Evolutionary conservation across 2,797 vertebrate species (phyloP).

Genomic region (Sylvia borin): DNA sequence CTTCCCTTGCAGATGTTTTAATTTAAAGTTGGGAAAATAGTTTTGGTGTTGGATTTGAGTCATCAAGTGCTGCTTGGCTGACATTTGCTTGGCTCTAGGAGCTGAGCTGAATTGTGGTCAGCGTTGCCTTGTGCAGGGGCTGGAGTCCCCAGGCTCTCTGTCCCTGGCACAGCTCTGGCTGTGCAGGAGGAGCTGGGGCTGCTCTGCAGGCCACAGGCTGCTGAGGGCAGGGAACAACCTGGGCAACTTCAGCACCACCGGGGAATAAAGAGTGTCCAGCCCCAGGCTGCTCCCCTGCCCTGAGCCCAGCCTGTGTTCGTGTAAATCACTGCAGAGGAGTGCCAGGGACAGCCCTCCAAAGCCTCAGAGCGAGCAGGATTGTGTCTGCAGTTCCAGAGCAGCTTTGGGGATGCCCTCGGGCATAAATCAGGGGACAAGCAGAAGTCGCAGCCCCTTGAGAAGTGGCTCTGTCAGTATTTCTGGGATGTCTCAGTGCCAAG

Average conservation of each 20-base stretch:
- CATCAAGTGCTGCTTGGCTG: conserved; percentile 54
- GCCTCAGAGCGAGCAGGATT: not conserved
- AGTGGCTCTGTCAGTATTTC: not conserved
- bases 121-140: not conserved
- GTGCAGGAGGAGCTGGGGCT: not conserved
- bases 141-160: not conserved
- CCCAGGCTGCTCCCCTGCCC: not conserved
- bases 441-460: not conserved
- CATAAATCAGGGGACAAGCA: no score
- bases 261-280: not conserved
- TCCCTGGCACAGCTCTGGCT: no score
- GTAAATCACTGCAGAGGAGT: not conserved
- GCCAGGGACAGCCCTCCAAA: not conserved
- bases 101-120: conserved; percentile 46
- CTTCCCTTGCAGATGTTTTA: conserved; percentile 71
- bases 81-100: conserved; percentile 48
- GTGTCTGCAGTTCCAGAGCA: not conserved
- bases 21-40: conserved; percentile 67
- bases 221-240: not conserved
- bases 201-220: not conserved
- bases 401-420: not conserved
- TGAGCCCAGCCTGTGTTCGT: no score
- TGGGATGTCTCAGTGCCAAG: not conserved
- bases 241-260: rapidly evolving
- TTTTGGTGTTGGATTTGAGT: conserved; percentile 68